Evolutionary conservation across 64 coral and sea anemone species (phyloP), one percentile per base, ranked within the genome.

Genomic region (Cladopsammia gracilis): DNA sequence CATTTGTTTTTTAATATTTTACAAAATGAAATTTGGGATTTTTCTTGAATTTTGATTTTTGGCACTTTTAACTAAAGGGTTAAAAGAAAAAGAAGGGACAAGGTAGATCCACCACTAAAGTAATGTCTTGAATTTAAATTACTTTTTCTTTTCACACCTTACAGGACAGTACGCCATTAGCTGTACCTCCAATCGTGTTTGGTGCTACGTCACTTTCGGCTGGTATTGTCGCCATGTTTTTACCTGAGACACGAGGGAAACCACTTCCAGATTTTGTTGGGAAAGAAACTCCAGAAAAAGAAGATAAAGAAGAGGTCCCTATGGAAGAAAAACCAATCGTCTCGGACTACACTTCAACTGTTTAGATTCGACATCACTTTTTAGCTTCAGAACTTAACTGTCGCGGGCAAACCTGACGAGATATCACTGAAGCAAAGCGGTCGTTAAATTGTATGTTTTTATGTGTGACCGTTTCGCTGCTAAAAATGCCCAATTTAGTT

Each of bases 161-260:
- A 74, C 82, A 93, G 82, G 95, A 97, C 74, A 93, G 91, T 60
- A 97, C 95, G 1, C 91, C 80, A 1, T 60, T 90, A 19, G 68
- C 86, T 20, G 92, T 75, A 4, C 91, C 95, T 43, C 71, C 95
- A 13, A 97, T 97, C 11, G 90, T 97, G 7, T 97, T 97, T n/a
- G 95, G 95, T 5, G 79, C 67, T 19, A 69, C 82, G 43, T 94
- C 95, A 12, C 47, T 97, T 62, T 86, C 95, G 24, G 95, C 95
- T n/a, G 95, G 95, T 20, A 46, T 93, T 10, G 10, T 90, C 15
- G 69, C 91, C 18, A 84, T 97, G 44, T 70, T 97, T 75, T 71
- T 97, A 18, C 95, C 95, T 0, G 91, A 97, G 71, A 97, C 95
- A 23, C 91, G 71, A 50, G 95, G 91, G 10, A 94, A 87, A 48